Evolutionary conservation across 2,888 invertebrate species (phyloP), one percentile per base, ranked within the genome.

Genomic region (Papilio elwesi): DNA sequence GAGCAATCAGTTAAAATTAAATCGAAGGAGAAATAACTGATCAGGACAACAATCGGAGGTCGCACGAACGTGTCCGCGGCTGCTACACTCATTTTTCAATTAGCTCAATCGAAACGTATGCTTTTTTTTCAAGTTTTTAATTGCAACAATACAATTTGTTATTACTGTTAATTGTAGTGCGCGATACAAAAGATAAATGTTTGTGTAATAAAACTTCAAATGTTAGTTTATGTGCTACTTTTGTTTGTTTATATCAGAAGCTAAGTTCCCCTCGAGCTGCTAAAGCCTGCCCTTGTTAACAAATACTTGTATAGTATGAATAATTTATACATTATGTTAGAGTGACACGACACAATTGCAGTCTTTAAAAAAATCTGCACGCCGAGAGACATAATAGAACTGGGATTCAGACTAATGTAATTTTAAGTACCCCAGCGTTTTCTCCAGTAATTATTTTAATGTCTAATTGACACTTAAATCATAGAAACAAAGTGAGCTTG

Each of bases 41-140:
- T 7, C 5, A 11, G 3, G 51, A 11, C 5, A 64, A 11, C 5
- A 64, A 64, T 16, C 4, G 36, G 65, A 51, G 51, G 65, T 65
- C 65, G 9, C 26, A 65, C 51, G 65, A 55, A 48, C 51, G 47
- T 65, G 9, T 64, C 11, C 49, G 51, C 16, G 15, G 11, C 16
- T 16, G 16, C 0, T 5, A 12, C n/a, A 47, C 52, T 43, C 67
- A 71, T 71, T 66, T 71, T 71, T 52, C 71, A 67, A 71, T 71
- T 62, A 62, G 8, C 51, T 62, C 52, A 67, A 71, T 52, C 47
- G 62, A 67, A 67, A 67, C 36, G 52, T 67, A 57, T 52, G 26
- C 9, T 13, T 15, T 62, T 53, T 16, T 48, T 71, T 52, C n/a
- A 70, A 53, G 4, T 63, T 43, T 43, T 13, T 70, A 65, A 65